Evolutionary conservation across 2,113 vertebrate species (phyloP).

Genomic region (Triplophysa dalaica): DNA sequence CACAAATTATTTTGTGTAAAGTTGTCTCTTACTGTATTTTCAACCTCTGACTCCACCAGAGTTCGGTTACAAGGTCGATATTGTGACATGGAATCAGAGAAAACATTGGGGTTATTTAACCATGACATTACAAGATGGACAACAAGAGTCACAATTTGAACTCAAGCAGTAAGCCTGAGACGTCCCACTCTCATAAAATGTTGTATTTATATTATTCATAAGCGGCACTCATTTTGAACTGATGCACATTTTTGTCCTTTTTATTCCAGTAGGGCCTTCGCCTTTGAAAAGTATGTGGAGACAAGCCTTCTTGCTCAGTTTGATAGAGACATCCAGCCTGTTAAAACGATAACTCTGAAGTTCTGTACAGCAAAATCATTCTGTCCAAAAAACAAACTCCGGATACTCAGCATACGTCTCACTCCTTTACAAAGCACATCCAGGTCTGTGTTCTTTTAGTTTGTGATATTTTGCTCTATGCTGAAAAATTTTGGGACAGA

Average conservation of each 20-base stretch:
- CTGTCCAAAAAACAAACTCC: slow-evolving; percentile 80
- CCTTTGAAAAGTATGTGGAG: slow-evolving; percentile 79
- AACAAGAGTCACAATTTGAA: slow-evolving; percentile 62
- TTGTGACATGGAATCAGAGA: slow-evolving; percentile 82
- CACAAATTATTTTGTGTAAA: neutral
- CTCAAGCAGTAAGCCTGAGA: slow-evolving; percentile 71
- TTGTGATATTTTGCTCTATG: neutral
- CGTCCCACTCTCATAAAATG: neutral
- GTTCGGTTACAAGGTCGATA: slow-evolving; percentile 82
- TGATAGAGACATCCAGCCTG: slow-evolving; percentile 71
- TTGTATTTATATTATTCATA: neutral
- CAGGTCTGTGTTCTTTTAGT: slow-evolving; percentile 69
- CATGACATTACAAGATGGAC: slow-evolving; percentile 72
- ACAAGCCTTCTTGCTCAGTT: slow-evolving; percentile 81
- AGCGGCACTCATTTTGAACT: neutral
- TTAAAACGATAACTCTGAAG: slow-evolving; percentile 77
- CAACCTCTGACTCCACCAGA: slow-evolving; percentile 65
- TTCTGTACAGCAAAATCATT: slow-evolving; percentile 78
- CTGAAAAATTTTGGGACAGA: too few relatives aligned
- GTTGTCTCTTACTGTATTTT: neutral
- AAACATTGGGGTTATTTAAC: slow-evolving; percentile 80
- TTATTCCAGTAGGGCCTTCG: slow-evolving; percentile 71
- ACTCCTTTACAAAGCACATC: slow-evolving; percentile 64
- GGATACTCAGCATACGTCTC: slow-evolving; percentile 82
- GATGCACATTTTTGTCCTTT: neutral